Evolutionary conservation across 2,888 invertebrate species (phyloP).

Genomic region (Calliopum simillimum): DNA sequence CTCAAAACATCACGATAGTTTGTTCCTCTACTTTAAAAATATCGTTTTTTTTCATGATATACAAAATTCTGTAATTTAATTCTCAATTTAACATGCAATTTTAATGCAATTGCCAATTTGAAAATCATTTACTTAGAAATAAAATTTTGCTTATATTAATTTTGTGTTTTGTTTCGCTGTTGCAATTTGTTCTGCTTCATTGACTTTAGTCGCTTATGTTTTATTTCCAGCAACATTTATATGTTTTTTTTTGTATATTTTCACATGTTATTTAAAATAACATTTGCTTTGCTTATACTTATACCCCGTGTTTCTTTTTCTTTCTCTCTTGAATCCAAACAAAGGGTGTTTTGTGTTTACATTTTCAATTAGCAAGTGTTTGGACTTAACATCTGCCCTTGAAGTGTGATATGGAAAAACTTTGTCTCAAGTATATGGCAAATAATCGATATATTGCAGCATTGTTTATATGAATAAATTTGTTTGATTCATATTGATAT

Average conservation of each 20-base stretch:
- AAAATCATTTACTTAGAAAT: background rate
- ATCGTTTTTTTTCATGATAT: no score
- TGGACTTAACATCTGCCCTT: background rate
- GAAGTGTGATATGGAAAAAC: background rate
- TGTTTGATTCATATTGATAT: no score
- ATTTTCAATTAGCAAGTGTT: background rate
- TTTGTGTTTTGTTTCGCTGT: background rate
- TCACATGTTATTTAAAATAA: no score
- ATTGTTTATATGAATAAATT: no score
- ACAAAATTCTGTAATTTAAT: background rate
- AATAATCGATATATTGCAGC: no score
- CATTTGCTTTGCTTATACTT: no score
- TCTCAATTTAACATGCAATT: constrained; percentile 3
- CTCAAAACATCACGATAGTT: no score
- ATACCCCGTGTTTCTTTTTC: no score
- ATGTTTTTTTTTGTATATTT: no score
- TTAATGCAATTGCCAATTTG: background rate
- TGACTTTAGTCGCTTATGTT: background rate
- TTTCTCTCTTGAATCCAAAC: background rate
- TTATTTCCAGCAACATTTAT: no score
- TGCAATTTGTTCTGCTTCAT: background rate
- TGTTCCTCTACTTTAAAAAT: no score
- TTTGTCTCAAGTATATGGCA: background rate
- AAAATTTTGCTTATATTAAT: background rate
- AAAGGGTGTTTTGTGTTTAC: constrained; percentile 7